Conservation (phyloP, 2,888 invertebrate species). For the Lordiphosa fenestrarum region DNA sequence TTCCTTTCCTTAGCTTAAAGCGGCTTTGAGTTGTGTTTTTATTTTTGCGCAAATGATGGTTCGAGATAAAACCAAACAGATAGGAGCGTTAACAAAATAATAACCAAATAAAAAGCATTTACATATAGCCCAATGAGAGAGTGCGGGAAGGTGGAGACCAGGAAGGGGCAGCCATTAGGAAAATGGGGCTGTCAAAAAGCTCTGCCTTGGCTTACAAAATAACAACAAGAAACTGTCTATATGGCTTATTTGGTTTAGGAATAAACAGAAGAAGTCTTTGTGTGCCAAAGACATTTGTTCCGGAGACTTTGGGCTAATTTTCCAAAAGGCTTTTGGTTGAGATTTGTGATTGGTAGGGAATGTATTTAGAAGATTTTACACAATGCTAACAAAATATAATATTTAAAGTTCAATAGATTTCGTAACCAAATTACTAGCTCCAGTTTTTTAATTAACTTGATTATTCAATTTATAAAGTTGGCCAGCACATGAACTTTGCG, state of each 20-base stretch:
- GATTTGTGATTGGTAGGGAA: neutral
- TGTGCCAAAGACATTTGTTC: constrained; percentile 26
- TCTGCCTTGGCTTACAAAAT: constrained; percentile 12
- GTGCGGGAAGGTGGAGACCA: constrained; percentile 1
- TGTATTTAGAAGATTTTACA: neutral
- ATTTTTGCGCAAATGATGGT: constrained; percentile 37
- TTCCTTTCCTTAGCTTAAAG: constrained; percentile 40
- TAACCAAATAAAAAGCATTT: constrained; percentile 70
- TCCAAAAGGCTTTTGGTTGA: constrained; percentile 19
- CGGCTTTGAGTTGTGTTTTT: constrained; percentile 45
- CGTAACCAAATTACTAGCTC: too few species aligned
- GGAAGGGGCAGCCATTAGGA: constrained; percentile 47
- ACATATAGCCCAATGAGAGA: constrained; percentile 31
- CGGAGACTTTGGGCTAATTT: constrained; percentile 24
- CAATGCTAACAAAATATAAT: too few species aligned
- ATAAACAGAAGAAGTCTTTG: constrained; percentile 10
- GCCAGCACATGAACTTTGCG: too few species aligned
- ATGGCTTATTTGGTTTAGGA: constrained; percentile 37
- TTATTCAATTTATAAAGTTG: too few species aligned
- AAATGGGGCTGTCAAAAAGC: constrained; percentile 44
- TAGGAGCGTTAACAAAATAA: constrained; percentile 69
- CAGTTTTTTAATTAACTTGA: too few species aligned
- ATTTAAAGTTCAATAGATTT: too few species aligned
- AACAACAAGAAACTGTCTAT: constrained; percentile 32
- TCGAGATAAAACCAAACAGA: constrained; percentile 37